Conservation (phyloP, 2,888 invertebrate genomes). For the Aromia moschata region DNA sequence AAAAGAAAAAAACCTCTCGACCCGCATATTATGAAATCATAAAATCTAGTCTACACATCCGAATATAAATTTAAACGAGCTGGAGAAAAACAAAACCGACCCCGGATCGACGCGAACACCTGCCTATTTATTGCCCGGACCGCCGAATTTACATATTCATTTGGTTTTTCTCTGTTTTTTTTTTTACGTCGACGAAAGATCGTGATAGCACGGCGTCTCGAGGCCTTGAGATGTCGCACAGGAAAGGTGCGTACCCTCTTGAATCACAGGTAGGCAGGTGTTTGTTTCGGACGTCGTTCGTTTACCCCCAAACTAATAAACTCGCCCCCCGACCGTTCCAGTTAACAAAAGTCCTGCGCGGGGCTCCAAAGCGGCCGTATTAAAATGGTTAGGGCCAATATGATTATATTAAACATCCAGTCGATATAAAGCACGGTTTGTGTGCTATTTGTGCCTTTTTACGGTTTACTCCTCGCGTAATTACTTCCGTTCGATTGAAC, state of each 20-base stretch:
- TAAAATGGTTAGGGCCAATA: conserved; percentile 36
- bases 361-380: conserved; percentile 20
- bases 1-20: too few species aligned
- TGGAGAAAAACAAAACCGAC: conserved; percentile 21
- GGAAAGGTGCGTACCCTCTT: conserved; percentile 28
- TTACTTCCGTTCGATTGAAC: conserved; percentile 9
- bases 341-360: conserved; percentile 33
- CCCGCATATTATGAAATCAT: not conserved
- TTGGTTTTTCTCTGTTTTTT: not conserved
- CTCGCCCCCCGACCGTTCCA: conserved; percentile 34
- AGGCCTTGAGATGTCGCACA: conserved; percentile 7
- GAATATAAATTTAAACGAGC: conserved; percentile 20
- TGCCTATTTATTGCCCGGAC: conserved; percentile 22
- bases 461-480: conserved; percentile 1
- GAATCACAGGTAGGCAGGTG: conserved; percentile 46
- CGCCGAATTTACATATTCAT: conserved; percentile 20
- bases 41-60: conserved; percentile 11
- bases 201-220: not conserved
- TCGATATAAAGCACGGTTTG: conserved; percentile 28
- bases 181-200: not conserved
- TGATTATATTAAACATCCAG: conserved; percentile 36
- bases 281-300: conserved; percentile 35
- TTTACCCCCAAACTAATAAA: conserved; percentile 35
- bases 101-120: conserved; percentile 17
- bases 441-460: not conserved